Conservation (phyloP, 1,140 invertebrate genomes). For the Drosophila sp. region DNA sequence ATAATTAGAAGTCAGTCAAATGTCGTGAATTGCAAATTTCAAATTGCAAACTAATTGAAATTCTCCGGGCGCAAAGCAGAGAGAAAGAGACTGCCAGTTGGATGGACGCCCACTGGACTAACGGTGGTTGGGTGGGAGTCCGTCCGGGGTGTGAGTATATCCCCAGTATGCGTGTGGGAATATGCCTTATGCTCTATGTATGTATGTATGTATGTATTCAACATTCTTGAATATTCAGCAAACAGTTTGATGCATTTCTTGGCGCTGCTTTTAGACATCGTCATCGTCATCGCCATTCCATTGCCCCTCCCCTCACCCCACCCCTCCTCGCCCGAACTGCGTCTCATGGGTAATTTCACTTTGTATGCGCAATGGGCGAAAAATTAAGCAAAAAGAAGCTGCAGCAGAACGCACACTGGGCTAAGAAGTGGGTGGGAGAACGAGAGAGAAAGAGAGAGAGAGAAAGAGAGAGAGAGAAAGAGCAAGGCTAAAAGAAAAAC, state of each 20-base stretch:
- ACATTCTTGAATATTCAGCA: conserved; percentile 44
- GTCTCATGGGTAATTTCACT: conserved; percentile 66
- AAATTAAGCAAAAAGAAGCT: conserved; percentile 52
- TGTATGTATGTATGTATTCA: conserved; percentile 22
- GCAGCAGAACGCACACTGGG: conserved; percentile 17
- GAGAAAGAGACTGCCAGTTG: neutral
- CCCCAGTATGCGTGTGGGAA: neutral
- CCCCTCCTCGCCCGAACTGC: no score
- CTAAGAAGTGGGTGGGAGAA: neutral
- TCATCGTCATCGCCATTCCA: neutral
- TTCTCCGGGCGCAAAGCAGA: conserved; percentile 26
- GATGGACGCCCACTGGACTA: neutral
- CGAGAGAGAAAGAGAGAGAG: neutral
- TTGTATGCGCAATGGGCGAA: conserved; percentile 65
- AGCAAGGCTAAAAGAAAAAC: conserved; percentile 17
- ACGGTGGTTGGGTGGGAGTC: neutral
- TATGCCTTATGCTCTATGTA: conserved; percentile 6
- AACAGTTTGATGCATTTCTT: conserved; percentile 56
- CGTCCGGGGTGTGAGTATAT: neutral
- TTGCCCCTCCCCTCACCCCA: neutral
- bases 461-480: neutral
- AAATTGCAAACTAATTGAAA: conserved; percentile 66
- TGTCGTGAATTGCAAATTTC: conserved; percentile 64
- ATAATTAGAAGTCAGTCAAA: conserved; percentile 71
- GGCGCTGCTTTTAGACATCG: conserved; percentile 5